Evolutionary conservation across 2,797 vertebrate genomes (phyloP).

Genomic region (Sorex maritimensis): DNA sequence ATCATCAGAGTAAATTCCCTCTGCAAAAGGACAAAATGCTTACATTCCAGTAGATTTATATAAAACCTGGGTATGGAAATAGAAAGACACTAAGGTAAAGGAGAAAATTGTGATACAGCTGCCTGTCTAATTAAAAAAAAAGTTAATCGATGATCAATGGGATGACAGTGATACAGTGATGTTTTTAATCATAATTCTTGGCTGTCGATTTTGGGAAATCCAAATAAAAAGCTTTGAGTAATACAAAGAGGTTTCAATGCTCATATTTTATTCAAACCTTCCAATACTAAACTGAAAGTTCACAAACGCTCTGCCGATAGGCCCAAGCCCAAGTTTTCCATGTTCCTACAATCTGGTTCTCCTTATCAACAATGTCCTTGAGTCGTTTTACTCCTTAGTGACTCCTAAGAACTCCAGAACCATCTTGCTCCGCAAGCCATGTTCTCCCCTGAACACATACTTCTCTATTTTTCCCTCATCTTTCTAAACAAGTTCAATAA

Average conservation of each 20-base stretch:
- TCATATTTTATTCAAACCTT: conserved; percentile 45
- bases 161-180: too few species aligned
- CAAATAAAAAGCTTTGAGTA: too few species aligned
- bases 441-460: too few species aligned
- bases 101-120: neutral
- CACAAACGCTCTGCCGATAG: neutral
- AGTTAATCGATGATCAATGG: too few species aligned
- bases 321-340: neutral
- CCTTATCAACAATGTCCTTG: neutral
- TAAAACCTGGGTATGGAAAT: conserved; percentile 16
- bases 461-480: too few species aligned
- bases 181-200: too few species aligned
- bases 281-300: conserved; percentile 48
- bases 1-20: conserved; percentile 13
- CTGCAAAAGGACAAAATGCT: conserved; percentile 64
- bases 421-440: too few species aligned
- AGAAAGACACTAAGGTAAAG: conserved; percentile 31
- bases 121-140: too few species aligned
- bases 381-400: neutral
- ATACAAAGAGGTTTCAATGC: too few species aligned
- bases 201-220: too few species aligned
- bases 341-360: neutral
- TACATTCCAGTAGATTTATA: neutral
- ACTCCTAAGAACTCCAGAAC: neutral
- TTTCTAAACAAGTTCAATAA: too few species aligned